phyloP scores from a whole-genome alignment of 2,888 invertebrate species.

The Rhagophthalmus giganteus region DNA sequence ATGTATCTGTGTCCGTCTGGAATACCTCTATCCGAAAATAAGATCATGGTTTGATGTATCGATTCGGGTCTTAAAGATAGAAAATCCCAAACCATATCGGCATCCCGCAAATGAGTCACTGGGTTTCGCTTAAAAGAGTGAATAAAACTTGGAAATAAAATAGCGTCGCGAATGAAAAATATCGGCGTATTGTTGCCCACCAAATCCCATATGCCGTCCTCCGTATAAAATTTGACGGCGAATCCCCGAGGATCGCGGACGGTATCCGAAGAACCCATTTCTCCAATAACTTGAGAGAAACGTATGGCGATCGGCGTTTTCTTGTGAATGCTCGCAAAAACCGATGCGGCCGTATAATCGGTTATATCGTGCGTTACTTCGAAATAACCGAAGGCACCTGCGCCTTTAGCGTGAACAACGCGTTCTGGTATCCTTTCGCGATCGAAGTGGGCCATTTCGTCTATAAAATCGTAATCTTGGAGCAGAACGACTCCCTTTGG shows the following conservation, averaged over 20 bases:
- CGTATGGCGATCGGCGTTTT: conserved; percentile 75
- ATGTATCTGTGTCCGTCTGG: conserved; percentile 77
- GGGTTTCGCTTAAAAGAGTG: conserved; percentile 97
- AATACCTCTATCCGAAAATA: conserved; percentile 91
- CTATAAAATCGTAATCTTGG: conserved; percentile 79
- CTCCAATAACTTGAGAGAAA: conserved; percentile 86
- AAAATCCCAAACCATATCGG: conserved; percentile 97
- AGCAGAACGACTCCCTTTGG: conserved; percentile 82
- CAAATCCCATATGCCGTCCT: conserved; percentile 91
- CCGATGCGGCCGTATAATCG: conserved; percentile 75
- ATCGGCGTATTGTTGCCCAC: conserved; percentile 93
- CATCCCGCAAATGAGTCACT: conserved; percentile 84
- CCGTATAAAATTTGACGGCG: conserved; percentile 91
- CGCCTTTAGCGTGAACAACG: conserved; percentile 95
- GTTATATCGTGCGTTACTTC: conserved; percentile 86
- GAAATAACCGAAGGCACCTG: conserved; percentile 83
- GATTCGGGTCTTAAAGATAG: conserved; percentile 84
- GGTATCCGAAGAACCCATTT: conserved; percentile 88
- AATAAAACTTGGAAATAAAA: conserved; percentile 91
- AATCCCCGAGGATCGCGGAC: conserved; percentile 90
- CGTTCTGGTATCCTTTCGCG: conserved; percentile 94
- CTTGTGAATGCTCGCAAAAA: conserved; percentile 78
- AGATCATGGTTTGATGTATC: conserved; percentile 80
- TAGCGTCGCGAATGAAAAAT: conserved; percentile 88
- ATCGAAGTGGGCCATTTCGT: conserved; percentile 81